These are phyloP conservation scores for Seriola dumerili DNA, from an alignment of 2,113 vertebrate genomes.

Conservation along the genomic window DNA sequence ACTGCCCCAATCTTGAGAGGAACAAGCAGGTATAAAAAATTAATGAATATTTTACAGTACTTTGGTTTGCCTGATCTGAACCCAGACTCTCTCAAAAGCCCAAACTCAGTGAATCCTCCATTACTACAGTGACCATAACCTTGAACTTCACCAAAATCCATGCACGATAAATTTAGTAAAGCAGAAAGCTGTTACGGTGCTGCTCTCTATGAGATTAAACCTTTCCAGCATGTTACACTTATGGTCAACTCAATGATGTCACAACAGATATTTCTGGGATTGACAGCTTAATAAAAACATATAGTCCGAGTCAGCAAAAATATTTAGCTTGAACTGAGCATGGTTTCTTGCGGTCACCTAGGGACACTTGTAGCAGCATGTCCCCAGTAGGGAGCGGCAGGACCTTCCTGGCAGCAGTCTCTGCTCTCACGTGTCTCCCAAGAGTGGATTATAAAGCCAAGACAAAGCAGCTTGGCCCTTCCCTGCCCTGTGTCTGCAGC, in stretches of 20 bases:
- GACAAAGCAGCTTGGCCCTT: conserved; percentile 75
- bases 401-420: conserved; percentile 42
- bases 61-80: conserved; percentile 1
- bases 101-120: not conserved
- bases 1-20: not conserved
- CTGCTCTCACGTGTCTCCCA: conserved; percentile 58
- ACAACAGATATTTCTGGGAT: not conserved
- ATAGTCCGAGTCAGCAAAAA: conserved; percentile 30
- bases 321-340: conserved; percentile 36
- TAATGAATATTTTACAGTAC: not conserved
- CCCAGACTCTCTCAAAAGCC: not conserved
- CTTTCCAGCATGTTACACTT: not conserved
- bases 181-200: not conserved
- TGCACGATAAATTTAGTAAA: conserved; percentile 21
- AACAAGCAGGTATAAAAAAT: not conserved
- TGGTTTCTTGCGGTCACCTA: conserved; percentile 20
- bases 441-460: conserved; percentile 75
- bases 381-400: conserved; percentile 60
- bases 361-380: conserved; percentile 15
- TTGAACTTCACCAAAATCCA: conserved; percentile 15
- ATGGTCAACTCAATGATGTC: not conserved
- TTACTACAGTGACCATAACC: not conserved
- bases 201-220: conserved; percentile 1
- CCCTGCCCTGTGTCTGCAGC: conserved; percentile 58
- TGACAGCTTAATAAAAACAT: not conserved